phyloP scores from a whole-genome alignment of 2,888 invertebrate species.

The Mayetiola destructor region DNA sequence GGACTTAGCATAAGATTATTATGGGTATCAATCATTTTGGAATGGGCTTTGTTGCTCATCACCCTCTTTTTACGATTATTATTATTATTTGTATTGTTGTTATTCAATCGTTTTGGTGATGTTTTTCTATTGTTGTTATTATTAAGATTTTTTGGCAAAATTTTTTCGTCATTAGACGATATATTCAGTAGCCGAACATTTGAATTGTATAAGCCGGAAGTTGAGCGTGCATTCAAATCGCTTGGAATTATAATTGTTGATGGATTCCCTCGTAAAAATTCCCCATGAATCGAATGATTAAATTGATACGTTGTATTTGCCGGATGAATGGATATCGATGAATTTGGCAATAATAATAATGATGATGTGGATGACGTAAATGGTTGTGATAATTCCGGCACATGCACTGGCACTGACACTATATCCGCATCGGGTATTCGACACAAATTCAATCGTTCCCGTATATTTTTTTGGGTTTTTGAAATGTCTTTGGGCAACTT shows the following conservation, averaged over 20 bases:
- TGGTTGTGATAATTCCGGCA: background rate
- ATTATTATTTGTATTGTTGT: too few relatives aligned
- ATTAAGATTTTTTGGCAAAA: background rate
- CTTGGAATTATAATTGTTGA: background rate
- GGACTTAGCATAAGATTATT: too few relatives aligned
- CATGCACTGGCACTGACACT: constrained; percentile 20
- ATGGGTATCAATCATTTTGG: background rate
- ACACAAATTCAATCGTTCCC: constrained; percentile 30
- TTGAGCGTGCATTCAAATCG: too few relatives aligned
- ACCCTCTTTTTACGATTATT: background rate
- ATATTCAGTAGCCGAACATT: background rate
- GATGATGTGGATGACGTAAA: background rate
- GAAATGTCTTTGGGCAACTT: background rate
- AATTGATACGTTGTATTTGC: background rate
- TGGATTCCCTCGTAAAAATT: too few relatives aligned
- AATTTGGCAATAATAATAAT: too few relatives aligned
- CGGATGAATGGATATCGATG: too few relatives aligned
- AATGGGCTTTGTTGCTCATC: background rate
- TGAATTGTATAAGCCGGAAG: background rate
- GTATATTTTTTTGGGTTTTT: constrained; percentile 24
- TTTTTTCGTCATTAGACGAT: background rate
- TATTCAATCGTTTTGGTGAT: too few relatives aligned
- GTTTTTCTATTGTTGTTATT: background rate
- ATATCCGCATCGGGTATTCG: constrained; percentile 32
- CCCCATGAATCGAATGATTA: too few relatives aligned